Base-by-base conservation (phyloP, 2,113 vertebrate species). In the Addax nasomaculatus region DNA sequence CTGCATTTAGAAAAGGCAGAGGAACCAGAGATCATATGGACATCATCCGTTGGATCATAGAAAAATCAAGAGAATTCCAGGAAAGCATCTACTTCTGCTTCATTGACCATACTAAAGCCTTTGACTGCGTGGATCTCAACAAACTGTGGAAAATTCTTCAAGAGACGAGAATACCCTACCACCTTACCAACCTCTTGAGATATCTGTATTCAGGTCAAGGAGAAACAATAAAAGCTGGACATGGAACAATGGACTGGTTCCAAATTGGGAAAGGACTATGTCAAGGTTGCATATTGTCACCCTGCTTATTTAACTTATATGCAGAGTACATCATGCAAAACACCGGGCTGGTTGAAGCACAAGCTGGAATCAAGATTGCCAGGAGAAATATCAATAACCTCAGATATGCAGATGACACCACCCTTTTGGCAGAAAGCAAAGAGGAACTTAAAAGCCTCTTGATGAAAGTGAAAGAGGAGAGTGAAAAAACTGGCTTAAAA, bases 341-440 rank as follows among this genome's bases (percentile, higher is more conserved):
- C 0, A 0, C 67, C 0, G 0, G 67, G n/a, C n/a, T 70, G 10
- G 67, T 23, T 70, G 19, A 70, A 39, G n/a, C 67, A 70, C 19
- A 70, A 23, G 67, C n/a, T 70, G 19, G n/a, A 39, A 70, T 39
- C 67, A 70, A 70, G 21, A 70, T 23, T 23, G 10, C 67, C n/a
- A 23, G 19, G n/a, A 39, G 19, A 70, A 70, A 39, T 23, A 23
- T 6, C n/a, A 70, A 70, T 70, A 70, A 70, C n/a, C n/a, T 70
- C 67, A 70, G 19, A 70, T 39, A 70, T 13, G 19, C n/a, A 39
- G 19, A 70, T 70, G 67, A 70, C 5, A 12, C 19, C 10, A 12
- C 19, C 5, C 67, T 70, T 70, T 12, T 23, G n/a, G n/a, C n/a
- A 70, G n/a, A 70, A 70, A 12, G n/a, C 19, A 39, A 70, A 39